Percentiles rank a stretch among this genome's conserved stretches.
Conservation (phyloP, 2,797 vertebrate genomes). For the Pelodytes ibericus region DNA sequence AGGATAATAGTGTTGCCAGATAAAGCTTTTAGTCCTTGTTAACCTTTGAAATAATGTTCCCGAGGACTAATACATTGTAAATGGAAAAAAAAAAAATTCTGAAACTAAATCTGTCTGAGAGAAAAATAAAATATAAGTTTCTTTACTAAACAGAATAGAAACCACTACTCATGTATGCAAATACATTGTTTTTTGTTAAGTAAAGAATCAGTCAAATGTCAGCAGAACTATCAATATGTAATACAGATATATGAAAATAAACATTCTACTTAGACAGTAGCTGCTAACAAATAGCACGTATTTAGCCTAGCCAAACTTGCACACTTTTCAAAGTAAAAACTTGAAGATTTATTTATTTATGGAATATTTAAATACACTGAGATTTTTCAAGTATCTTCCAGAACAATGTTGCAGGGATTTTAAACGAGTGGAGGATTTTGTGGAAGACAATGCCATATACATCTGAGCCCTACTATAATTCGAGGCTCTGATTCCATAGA, state of each 20-base stretch:
- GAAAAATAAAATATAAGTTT: background rate
- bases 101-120: background rate
- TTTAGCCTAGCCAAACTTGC: too few relatives aligned
- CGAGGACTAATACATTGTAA: background rate
- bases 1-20: background rate
- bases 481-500: too few relatives aligned
- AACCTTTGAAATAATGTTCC: slow-evolving; percentile 8
- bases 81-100: background rate
- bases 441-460: too few relatives aligned
- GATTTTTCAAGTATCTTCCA: too few relatives aligned
- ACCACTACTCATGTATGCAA: background rate
- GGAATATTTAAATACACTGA: too few relatives aligned
- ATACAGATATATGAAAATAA: background rate
- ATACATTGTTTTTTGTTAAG: background rate
- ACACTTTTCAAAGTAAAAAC: too few relatives aligned
- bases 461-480: too few relatives aligned
- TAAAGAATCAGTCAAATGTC: background rate
- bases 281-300: background rate
- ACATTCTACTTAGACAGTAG: background rate
- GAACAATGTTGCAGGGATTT: too few relatives aligned
- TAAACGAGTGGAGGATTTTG: too few relatives aligned
- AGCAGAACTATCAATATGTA: background rate
- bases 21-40: background rate
- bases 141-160: background rate
- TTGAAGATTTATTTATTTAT: too few relatives aligned